Percentiles rank a stretch among this genome's conserved stretches.
phyloP scores from a whole-genome alignment of 2,888 invertebrate species.

The Drosophila formosana region DNA sequence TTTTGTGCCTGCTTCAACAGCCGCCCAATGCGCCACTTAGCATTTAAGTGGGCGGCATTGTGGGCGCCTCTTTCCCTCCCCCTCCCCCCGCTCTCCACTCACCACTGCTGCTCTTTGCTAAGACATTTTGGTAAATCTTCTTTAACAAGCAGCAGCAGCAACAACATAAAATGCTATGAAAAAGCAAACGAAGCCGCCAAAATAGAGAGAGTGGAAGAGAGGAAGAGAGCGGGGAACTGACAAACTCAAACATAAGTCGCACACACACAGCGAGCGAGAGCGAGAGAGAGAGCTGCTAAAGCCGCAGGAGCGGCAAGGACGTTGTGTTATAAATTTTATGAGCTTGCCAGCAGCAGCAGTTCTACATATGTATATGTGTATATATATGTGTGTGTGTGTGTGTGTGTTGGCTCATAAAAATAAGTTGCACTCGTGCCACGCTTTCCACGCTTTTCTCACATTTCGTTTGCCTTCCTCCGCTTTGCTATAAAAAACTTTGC shows the following conservation, averaged over 20 bases:
- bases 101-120: constrained; percentile 24
- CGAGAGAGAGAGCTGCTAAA: constrained; percentile 48
- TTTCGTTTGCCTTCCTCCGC: constrained; percentile 33
- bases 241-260: constrained; percentile 48
- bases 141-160: constrained; percentile 65
- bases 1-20: not conserved
- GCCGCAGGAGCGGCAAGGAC: constrained; percentile 80
- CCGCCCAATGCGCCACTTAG: constrained; percentile 74
- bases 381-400: constrained; percentile 40
- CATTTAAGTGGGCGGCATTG: constrained; percentile 78
- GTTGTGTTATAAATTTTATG: constrained; percentile 82
- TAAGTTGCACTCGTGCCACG: constrained; percentile 81
- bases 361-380: constrained; percentile 33
- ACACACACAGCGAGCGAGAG: not conserved
- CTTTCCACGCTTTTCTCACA: constrained; percentile 60
- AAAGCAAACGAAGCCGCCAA: constrained; percentile 74
- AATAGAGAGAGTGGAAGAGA: constrained; percentile 25
- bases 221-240: constrained; percentile 3
- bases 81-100: not conserved
- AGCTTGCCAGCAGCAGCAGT: constrained; percentile 72
- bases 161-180: constrained; percentile 78
- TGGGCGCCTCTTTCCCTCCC: constrained; percentile 25
- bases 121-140: constrained; percentile 81
- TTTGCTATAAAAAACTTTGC: constrained; percentile 68
- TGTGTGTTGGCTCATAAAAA: constrained; percentile 75